phyloP scores from a whole-genome alignment of 2,888 invertebrate genomes.

The Erebia ligea region DNA sequence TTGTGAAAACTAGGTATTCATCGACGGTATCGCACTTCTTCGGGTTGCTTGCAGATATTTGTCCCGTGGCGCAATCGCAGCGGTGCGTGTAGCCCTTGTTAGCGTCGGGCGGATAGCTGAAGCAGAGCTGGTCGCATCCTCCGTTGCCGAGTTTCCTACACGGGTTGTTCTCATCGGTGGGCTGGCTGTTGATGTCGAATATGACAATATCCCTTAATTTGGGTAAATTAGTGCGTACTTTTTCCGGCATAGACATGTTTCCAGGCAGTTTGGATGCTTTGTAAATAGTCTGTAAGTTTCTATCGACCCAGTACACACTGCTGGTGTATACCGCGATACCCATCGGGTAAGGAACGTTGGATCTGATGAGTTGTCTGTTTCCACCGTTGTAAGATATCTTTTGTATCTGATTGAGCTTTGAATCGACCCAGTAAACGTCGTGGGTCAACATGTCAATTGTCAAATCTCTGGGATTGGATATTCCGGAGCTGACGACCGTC shows the following conservation, averaged over 20 bases:
- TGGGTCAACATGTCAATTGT: constrained; percentile 96
- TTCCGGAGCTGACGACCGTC: constrained; percentile 94
- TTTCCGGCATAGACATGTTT: constrained; percentile 87
- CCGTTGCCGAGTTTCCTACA: constrained; percentile 90
- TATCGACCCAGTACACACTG: constrained; percentile 97
- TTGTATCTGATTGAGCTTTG: constrained; percentile 96
- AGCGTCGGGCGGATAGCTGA: constrained; percentile 91
- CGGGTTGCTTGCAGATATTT: constrained; percentile 84
- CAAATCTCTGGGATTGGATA: constrained; percentile 94
- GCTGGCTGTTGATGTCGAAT: constrained; percentile 95
- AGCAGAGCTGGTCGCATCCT: constrained; percentile 97
- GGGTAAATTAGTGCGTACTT: constrained; percentile 91
- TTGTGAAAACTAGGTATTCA: constrained; percentile 96
- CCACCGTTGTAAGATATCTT: constrained; percentile 93
- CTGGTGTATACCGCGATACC: constrained; percentile 94
- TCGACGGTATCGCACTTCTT: constrained; percentile 92
- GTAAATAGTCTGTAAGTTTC: constrained; percentile 93
- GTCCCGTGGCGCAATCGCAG: constrained; percentile 97
- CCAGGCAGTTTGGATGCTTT: constrained; percentile 90
- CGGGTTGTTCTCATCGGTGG: constrained; percentile 91
- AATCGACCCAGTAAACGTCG: constrained; percentile 99
- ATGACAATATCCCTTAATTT: constrained; percentile 95
- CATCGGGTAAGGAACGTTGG: constrained; percentile 96
- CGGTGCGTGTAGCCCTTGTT: constrained; percentile 82
- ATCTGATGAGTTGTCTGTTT: constrained; percentile 91